Conservation (phyloP, 2,888 invertebrate species). For the Hermaeophaga mercurialis region DNA sequence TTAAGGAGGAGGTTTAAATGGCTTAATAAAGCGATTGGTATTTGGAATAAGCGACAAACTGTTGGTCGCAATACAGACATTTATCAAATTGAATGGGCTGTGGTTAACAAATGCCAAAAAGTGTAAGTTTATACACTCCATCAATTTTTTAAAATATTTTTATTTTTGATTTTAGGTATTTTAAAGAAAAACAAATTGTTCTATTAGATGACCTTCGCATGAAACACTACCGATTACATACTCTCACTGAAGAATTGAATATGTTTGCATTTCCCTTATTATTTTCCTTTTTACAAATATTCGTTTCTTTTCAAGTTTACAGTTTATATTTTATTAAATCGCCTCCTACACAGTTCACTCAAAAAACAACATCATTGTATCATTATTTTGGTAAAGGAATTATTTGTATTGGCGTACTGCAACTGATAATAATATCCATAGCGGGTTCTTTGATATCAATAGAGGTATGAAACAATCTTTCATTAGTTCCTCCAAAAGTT, state of each 20-base stretch:
- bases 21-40: conserved; percentile 6
- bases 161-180: conserved; percentile 15
- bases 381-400: conserved; percentile 20
- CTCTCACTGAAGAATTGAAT: conserved; percentile 6
- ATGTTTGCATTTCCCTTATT: conserved; percentile 17
- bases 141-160: not conserved
- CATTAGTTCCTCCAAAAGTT: not conserved
- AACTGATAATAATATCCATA: not conserved
- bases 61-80: not conserved
- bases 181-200: conserved; percentile 6
- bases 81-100: not conserved
- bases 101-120: not conserved
- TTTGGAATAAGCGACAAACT: not conserved
- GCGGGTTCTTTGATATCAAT: conserved; percentile 1
- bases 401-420: conserved; percentile 5
- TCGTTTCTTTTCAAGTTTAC: conserved; percentile 18
- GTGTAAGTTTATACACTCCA: not conserved
- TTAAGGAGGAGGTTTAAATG: conserved; percentile 14
- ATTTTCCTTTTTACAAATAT: conserved; percentile 20
- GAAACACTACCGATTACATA: conserved; percentile 12
- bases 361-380: conserved; percentile 17
- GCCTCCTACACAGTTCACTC: conserved; percentile 8
- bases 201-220: conserved; percentile 11
- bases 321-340: conserved; percentile 22
- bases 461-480: conserved; percentile 12